Base-by-base conservation (phyloP, 2,113 vertebrate species). In the Coptodon bakossiorum region DNA sequence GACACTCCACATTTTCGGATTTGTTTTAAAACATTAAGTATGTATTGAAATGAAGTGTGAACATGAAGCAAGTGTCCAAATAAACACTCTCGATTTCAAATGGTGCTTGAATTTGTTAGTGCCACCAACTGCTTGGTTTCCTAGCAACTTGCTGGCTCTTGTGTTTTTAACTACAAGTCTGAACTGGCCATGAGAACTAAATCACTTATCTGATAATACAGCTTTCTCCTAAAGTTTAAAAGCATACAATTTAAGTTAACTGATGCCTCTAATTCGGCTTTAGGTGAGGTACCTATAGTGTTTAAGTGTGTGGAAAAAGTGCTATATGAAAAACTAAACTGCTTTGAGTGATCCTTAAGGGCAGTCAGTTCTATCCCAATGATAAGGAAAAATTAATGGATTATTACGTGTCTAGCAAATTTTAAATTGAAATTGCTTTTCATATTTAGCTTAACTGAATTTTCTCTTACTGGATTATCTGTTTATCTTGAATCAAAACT, bases 301-400 rank as follows among this genome's bases (percentile, higher is more conserved):
- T 11, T 68, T 40, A 68, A 40, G 36, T 2, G 10, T 19, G 10
- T 11, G 11, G 63, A 40, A 40, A 0, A 40, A 0, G 24, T 19
- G 9, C 40, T 29, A 1, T 19, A 76, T 3, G 40, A 76, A 76
- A 76, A 76, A 11, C 3, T 11, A 48, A 48, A 76, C 27, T 76
- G 68, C 40, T 76, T 48, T 29, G 22, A 29, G 14, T 19, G 24
- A 17, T 76, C 24, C 71, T 76, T 76, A 50, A 76, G 68, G 22
- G 43, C 71, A 50, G 4, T 50, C 16, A 50, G 4, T 29, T 76
- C 24, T 29, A 76, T 76, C 22, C 16, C 2, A 27, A 27, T 50
- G 40, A 48, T 48, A 50, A 76, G 43, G 9, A 29, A 12, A 29
- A 0, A 76, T 10, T 10, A 1, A 76, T 17, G 0, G 22, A 29